Conservation (phyloP, 2,888 invertebrate species). For the Trachelus iudaicus region DNA sequence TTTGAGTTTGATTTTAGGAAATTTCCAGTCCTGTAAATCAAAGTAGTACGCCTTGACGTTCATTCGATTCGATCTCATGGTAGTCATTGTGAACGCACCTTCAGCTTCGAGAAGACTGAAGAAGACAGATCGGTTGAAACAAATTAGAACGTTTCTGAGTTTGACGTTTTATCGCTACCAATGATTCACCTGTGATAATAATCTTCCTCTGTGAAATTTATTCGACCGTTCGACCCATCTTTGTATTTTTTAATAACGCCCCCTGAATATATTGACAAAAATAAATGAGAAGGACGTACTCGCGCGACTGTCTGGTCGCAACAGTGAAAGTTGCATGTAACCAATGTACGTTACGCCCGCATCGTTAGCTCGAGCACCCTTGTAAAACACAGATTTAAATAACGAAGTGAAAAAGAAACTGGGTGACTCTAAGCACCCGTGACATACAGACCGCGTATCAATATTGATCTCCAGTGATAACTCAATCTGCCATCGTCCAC, state of each 20-base stretch:
- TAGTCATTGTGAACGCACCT: not conserved
- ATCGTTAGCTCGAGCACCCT: not conserved
- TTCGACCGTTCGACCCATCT: not conserved
- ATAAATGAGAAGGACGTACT: not conserved
- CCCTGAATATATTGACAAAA: not conserved
- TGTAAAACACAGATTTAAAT: not conserved
- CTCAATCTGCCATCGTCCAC: not conserved
- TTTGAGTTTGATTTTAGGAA: not conserved
- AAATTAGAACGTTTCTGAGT: not conserved
- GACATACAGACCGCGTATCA: not conserved
- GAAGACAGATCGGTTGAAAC: not conserved
- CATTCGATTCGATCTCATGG: not conserved
- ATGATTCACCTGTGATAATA: not conserved
- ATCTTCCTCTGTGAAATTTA: not conserved
- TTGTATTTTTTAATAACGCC: not conserved
- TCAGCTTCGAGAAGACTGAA: not conserved
- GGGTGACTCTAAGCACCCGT: not conserved
- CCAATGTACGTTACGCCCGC: not conserved
- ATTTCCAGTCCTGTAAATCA: not conserved
- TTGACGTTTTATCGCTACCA: not conserved
- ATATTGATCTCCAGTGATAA: not conserved
- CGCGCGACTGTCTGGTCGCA: not conserved
- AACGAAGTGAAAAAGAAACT: not conserved
- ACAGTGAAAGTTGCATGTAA: not conserved
- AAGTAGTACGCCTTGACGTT: not conserved